Percentiles rank a stretch among this genome's conserved stretches.
phyloP scores from a whole-genome alignment of 2,888 invertebrate species.

The Drosophila pegasa region DNA sequence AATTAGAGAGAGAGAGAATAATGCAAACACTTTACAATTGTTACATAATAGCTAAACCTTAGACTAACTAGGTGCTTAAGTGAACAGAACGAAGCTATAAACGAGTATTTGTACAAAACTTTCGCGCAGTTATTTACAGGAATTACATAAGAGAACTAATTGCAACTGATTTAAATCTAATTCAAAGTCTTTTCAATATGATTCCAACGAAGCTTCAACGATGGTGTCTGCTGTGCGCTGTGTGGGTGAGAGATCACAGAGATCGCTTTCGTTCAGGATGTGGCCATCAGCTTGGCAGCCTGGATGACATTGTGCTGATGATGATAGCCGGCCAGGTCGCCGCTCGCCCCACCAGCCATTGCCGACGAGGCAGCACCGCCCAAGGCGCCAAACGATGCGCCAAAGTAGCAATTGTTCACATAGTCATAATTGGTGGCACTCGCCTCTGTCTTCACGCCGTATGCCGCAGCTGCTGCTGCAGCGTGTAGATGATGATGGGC shows the following conservation, averaged over 20 bases:
- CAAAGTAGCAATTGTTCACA: slow-evolving; percentile 85
- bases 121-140: slow-evolving; percentile 60
- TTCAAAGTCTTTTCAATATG: slow-evolving; percentile 74
- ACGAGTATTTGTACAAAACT: slow-evolving; percentile 59
- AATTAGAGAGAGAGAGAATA: slow-evolving; percentile 30
- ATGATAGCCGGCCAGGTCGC: slow-evolving; percentile 90
- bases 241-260: slow-evolving; percentile 65
- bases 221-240: slow-evolving; percentile 26
- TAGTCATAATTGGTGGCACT: slow-evolving; percentile 84
- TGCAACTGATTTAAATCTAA: slow-evolving; percentile 51
- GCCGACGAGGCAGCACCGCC: slow-evolving; percentile 79
- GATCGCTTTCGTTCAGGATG: slow-evolving; percentile 87
- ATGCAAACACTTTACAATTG: slow-evolving; percentile 46
- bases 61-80: slow-evolving; percentile 21
- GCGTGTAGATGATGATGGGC: slow-evolving; percentile 78
- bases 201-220: slow-evolving; percentile 59
- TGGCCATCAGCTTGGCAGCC: slow-evolving; percentile 93
- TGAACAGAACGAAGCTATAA: slow-evolving; percentile 35
- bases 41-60: slow-evolving; percentile 16
- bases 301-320: slow-evolving; percentile 94
- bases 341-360: slow-evolving; percentile 79
- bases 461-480: slow-evolving; percentile 72
- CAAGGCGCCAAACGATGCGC: slow-evolving; percentile 83
- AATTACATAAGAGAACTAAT: slow-evolving; percentile 31
- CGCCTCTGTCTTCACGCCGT: slow-evolving; percentile 83